These are phyloP conservation scores for Drosophila hamatofila DNA, from an alignment of 2,888 invertebrate genomes.

Conservation along the genomic window DNA sequence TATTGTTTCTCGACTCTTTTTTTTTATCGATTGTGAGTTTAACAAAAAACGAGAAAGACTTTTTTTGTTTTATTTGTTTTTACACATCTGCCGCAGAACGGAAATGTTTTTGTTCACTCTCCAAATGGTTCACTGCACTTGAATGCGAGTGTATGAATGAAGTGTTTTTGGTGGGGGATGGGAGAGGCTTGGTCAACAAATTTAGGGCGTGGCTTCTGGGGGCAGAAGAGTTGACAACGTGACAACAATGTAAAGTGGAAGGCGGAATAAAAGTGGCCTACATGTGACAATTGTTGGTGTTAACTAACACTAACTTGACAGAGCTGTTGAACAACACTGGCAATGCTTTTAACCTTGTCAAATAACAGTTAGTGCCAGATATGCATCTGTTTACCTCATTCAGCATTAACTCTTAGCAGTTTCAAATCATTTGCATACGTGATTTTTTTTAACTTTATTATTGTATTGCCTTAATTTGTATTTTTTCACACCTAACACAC, in stretches of 20 bases:
- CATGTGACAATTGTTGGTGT: slow-evolving; percentile 18
- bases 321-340: slow-evolving; percentile 2
- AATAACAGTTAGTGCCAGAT: slow-evolving; percentile 10
- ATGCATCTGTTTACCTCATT: slow-evolving; percentile 7
- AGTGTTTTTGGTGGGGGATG: neutral
- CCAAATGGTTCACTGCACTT: slow-evolving; percentile 81
- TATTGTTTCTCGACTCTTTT: slow-evolving; percentile 11
- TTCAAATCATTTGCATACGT: slow-evolving; percentile 39
- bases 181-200: neutral
- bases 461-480: slow-evolving; percentile 36
- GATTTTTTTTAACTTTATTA: slow-evolving; percentile 13
- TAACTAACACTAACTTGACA: neutral
- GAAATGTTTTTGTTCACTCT: slow-evolving; percentile 66
- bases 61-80: slow-evolving; percentile 55
- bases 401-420: slow-evolving; percentile 9
- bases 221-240: slow-evolving; percentile 61
- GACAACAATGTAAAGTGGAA: slow-evolving; percentile 53
- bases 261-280: slow-evolving; percentile 6
- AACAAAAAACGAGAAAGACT: slow-evolving; percentile 3
- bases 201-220: slow-evolving; percentile 50
- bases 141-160: slow-evolving; percentile 50
- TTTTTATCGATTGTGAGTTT: slow-evolving; percentile 39
- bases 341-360: slow-evolving; percentile 1
- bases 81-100: slow-evolving; percentile 73
- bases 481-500: slow-evolving; percentile 63